phyloP scores from a whole-genome alignment of 2,113 vertebrate genomes.

The Ammospiza caudacuta region DNA sequence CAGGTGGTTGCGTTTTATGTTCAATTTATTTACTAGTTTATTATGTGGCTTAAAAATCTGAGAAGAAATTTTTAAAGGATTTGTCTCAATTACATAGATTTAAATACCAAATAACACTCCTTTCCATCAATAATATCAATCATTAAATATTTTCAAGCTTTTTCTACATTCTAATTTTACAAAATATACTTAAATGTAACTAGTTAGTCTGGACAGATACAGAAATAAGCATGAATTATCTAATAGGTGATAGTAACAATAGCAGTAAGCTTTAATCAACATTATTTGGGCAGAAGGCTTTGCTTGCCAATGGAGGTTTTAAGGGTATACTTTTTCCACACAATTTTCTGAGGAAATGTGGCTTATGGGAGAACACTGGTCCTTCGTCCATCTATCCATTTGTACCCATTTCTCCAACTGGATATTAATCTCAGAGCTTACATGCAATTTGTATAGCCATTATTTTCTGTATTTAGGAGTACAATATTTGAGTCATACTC shows the following conservation, averaged over 20 bases:
- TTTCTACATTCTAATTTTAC: background rate
- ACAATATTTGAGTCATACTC: background rate
- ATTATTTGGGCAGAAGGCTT: background rate
- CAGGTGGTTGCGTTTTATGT: slow-evolving; percentile 17
- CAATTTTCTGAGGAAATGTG: background rate
- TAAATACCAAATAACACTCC: background rate
- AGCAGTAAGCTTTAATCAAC: background rate
- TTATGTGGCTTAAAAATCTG: background rate
- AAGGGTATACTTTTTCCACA: background rate
- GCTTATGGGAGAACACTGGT: background rate
- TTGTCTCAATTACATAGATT: background rate
- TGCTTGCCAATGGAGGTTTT: background rate
- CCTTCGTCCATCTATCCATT: background rate
- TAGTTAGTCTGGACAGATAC: background rate
- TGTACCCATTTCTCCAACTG: background rate
- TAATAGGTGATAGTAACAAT: background rate
- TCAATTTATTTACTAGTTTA: slow-evolving; percentile 17
- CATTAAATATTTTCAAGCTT: background rate
- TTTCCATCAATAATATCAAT: background rate
- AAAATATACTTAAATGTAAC: background rate
- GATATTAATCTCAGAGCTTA: background rate
- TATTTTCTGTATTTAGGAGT: background rate
- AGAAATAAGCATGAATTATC: background rate
- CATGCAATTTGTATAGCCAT: background rate
- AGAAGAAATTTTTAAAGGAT: background rate